Evolutionary conservation across 2,113 vertebrate species (phyloP).

Genomic region (Myiopsitta monachus): DNA sequence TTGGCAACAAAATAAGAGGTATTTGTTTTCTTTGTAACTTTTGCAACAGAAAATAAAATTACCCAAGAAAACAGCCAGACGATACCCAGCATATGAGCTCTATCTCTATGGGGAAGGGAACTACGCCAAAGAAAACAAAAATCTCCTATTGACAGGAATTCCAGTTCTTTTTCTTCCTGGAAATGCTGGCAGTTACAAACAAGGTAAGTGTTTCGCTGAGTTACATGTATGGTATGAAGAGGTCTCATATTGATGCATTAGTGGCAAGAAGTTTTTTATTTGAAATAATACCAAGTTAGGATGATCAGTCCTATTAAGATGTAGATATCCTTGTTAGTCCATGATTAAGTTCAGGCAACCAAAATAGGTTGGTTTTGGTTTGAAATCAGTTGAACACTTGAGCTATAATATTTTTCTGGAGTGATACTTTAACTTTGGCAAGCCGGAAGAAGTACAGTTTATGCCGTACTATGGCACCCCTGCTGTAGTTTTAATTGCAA

Average conservation of each 20-base stretch:
- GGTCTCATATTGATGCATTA: neutral
- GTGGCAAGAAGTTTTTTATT: neutral
- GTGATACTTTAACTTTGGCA: neutral
- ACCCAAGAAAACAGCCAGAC: slow-evolving; percentile 83
- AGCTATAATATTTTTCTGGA: neutral
- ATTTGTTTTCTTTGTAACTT: neutral
- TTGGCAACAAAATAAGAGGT: neutral
- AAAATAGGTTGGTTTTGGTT: neutral
- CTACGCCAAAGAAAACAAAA: slow-evolving; percentile 88
- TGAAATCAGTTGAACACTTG: neutral
- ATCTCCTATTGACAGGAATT: slow-evolving; percentile 86
- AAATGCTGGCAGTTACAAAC: slow-evolving; percentile 96
- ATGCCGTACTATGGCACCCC: neutral
- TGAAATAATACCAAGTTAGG: neutral
- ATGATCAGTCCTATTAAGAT: neutral
- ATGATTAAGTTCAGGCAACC: neutral
- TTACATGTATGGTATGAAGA: neutral
- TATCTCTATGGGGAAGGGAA: slow-evolving; percentile 94
- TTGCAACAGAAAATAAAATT: slow-evolving; percentile 85
- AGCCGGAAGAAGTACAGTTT: neutral
- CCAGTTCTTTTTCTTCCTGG: slow-evolving; percentile 97
- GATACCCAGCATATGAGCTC: slow-evolving; percentile 89
- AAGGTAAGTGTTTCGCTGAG: slow-evolving; percentile 79
- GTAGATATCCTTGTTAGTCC: neutral
- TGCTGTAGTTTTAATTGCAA: neutral